These are phyloP conservation scores for Prorops nasuta DNA, from an alignment of 1,140 invertebrate species.

Conservation along the genomic window DNA sequence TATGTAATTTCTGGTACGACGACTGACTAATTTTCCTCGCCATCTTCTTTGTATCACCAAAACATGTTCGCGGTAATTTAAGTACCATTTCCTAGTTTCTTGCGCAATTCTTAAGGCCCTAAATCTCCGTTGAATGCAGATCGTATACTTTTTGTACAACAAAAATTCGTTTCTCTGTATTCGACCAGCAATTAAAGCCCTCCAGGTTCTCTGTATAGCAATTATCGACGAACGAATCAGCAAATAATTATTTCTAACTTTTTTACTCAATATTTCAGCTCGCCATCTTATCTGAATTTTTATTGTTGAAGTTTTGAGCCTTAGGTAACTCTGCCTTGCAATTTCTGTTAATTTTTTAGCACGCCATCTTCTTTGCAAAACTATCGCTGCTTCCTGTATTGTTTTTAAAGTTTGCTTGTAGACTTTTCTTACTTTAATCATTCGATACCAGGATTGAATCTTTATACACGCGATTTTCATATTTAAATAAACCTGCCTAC, in stretches of 20 bases:
- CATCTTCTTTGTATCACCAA: constrained; percentile 45
- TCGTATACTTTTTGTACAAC: not conserved
- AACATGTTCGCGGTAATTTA: constrained; percentile 24
- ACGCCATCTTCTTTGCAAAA: constrained; percentile 26
- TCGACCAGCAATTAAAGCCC: not conserved
- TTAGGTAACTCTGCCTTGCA: not conserved
- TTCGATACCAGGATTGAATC: constrained; percentile 42
- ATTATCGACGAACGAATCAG: not conserved
- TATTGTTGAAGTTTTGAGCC: not conserved
- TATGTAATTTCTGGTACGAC: not conserved
- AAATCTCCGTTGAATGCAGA: constrained; percentile 39
- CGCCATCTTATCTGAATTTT: constrained; percentile 22
- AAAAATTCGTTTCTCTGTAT: not conserved
- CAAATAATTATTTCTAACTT: no score
- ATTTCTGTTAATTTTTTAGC: not conserved
- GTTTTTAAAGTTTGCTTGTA: constrained; percentile 7
- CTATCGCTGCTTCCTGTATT: constrained; percentile 18
- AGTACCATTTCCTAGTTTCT: constrained; percentile 27
- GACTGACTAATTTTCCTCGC: constrained; percentile 20
- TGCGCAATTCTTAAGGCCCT: constrained; percentile 23
- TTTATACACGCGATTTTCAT: constrained; percentile 26
- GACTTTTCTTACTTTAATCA: constrained; percentile 15
- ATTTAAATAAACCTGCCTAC: constrained; percentile 29
- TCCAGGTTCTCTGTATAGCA: constrained; percentile 21
- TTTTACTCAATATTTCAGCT: not conserved